Conservation (phyloP, 2,113 vertebrate genomes). For the Caloenas nicobarica region DNA sequence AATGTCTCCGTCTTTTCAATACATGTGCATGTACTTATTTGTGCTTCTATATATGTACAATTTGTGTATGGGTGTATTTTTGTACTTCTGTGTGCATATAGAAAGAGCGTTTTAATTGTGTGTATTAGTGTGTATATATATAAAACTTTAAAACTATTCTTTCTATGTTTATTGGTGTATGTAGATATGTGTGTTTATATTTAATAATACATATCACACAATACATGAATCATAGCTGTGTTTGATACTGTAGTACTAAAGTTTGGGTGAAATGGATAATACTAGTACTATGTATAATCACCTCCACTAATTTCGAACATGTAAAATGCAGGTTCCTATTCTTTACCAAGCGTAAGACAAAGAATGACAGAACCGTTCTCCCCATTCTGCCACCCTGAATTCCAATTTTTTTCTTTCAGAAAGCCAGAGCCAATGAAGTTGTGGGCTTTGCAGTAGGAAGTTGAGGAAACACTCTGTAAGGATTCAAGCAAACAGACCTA, state of each 20-base stretch:
- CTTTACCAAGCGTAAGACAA: not conserved
- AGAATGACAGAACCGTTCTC: not conserved
- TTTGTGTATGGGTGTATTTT: not conserved
- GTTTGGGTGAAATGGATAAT: not conserved
- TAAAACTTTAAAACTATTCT: not conserved
- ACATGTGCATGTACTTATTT: not conserved
- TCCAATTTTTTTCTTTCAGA: not conserved
- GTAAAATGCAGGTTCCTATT: not conserved
- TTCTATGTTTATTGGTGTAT: not conserved
- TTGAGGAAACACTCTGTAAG: not conserved
- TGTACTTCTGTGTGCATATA: not conserved
- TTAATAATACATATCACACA: not conserved
- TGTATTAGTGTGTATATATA: not conserved
- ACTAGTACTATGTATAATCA: not conserved
- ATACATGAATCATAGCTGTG: not conserved
- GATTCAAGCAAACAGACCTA: not conserved
- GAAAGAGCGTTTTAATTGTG: not conserved
- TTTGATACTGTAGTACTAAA: not conserved
- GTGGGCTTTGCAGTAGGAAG: not conserved
- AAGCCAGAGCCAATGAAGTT: not conserved
- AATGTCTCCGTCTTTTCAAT: not conserved
- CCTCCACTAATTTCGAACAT: not conserved
- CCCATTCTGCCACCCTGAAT: not conserved
- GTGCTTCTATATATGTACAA: not conserved
- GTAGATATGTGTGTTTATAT: not conserved